Evolutionary conservation across 2,797 vertebrate species (phyloP), one percentile per base, ranked within the genome.

Genomic region (Rousettus madagascariensis): DNA sequence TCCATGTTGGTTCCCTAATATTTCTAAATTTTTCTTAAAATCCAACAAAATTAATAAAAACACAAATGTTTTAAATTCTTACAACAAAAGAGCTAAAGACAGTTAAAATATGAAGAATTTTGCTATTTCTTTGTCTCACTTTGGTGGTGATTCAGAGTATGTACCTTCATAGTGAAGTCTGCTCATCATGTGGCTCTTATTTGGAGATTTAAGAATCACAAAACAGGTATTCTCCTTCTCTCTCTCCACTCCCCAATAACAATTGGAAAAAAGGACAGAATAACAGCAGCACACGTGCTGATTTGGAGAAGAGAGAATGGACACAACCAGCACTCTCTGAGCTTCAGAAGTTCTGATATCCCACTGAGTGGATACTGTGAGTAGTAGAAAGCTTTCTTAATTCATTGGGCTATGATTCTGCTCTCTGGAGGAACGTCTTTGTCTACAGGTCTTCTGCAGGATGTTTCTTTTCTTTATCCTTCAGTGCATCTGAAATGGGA

Each of bases 31-130:
- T 38, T 8, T 82, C 43, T 61, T 26, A 90, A 91, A 80, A 85
- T 53, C 57, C 3, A 72, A 38, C 10, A 53, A 77, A 68, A 61
- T 68, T 33, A 71, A 53, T 86, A 71, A 95, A 95, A 92, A n/a
- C 41, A 83, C 3, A 51, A 66, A 46, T n/a, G 16, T 33, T 96
- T 79, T 69, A 82, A 28, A 82, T 94, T 89, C 26, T 51, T 79
- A 33, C 13, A 80, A 38, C 0, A 12, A 41, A 90, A 83, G 41
- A 22, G 26, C 74, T 95, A 13, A 84, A 94, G 86, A 13, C 13
- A 6, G 75, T 83, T 41, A 80, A 89, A 63, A 59, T 16, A 19
- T 15, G 16, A 83, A 71, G 68, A 65, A 75, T 16, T 41, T 38
- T 65, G 26, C 24, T 88, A 6, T 69, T 80, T 9, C 8, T 95